A percentile compares a stretch with the other conserved stretches of the same genome.
Evolutionary conservation across 2,888 invertebrate genomes (phyloP).

Genomic region (Eucera pruinosa): DNA sequence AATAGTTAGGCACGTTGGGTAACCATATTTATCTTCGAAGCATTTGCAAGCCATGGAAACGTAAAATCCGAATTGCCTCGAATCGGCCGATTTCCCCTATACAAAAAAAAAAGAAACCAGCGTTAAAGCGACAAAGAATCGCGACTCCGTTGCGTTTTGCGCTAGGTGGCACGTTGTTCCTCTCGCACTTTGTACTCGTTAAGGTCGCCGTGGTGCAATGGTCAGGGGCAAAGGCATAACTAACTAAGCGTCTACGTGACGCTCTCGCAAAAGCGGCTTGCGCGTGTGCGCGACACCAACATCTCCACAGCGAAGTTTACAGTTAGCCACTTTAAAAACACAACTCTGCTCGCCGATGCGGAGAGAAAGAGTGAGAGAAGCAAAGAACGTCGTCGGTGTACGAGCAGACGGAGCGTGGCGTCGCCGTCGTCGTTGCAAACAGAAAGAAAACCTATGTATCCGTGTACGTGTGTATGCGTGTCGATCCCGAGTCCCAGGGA

Average conservation of each 20-base stretch:
- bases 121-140: too few relatives aligned
- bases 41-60: too few relatives aligned
- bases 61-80: too few relatives aligned
- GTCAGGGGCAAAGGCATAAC: slow-evolving; percentile 65
- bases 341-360: slow-evolving; percentile 38
- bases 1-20: too few relatives aligned
- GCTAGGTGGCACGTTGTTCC: slow-evolving; percentile 28
- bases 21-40: too few relatives aligned
- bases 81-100: too few relatives aligned
- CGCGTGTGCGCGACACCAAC: slow-evolving; percentile 54
- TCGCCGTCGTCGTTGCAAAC: slow-evolving; percentile 28
- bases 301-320: slow-evolving; percentile 72
- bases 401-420: slow-evolving; percentile 15
- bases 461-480: too few relatives aligned
- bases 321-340: slow-evolving; percentile 74
- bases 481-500: too few relatives aligned
- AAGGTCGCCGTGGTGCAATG: slow-evolving; percentile 64
- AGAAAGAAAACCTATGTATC: slow-evolving; percentile 41
- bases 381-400: slow-evolving; percentile 9
- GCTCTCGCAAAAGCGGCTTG: slow-evolving; percentile 44
- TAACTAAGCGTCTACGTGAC: slow-evolving; percentile 61
- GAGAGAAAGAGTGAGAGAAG: slow-evolving; percentile 40
- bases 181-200: slow-evolving; percentile 53
- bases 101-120: too few relatives aligned
- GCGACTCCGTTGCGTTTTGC: too few relatives aligned